Percentiles rank a stretch among this genome's conserved stretches.
These are phyloP conservation scores for Timema podura DNA, from an alignment of 2,888 invertebrate genomes.

Conservation along the genomic window DNA sequence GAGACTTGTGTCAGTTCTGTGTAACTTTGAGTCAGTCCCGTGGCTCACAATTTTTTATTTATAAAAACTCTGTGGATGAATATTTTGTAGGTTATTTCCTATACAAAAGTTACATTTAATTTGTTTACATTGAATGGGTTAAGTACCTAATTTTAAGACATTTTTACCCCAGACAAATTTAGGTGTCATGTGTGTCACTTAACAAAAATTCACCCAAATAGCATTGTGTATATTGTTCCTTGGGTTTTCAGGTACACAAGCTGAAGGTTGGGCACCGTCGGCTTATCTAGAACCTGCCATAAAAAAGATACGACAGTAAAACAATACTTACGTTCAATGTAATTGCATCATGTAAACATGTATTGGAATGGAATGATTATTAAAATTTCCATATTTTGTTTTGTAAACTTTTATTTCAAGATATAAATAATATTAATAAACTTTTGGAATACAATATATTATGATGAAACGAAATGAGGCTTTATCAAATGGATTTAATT, in stretches of 20 bases:
- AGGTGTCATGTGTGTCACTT: too few species aligned
- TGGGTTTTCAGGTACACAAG: conserved; percentile 54
- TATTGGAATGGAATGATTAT: too few species aligned
- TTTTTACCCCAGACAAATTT: too few species aligned
- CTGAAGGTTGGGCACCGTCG: conserved; percentile 93
- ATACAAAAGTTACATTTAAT: not conserved
- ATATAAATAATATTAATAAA: too few species aligned
- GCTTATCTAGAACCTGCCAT: conserved; percentile 74
- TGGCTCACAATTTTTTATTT: conserved; percentile 3
- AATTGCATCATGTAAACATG: too few species aligned
- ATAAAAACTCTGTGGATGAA: conserved; percentile 8
- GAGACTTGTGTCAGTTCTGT: not conserved
- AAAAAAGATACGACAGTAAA: not conserved
- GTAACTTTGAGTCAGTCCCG: not conserved
- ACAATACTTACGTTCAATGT: not conserved
- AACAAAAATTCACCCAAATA: not conserved
- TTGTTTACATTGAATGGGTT: not conserved
- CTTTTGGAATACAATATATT: too few species aligned
- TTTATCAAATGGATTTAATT: too few species aligned
- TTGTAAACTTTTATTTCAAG: too few species aligned
- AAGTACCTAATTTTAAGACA: too few species aligned
- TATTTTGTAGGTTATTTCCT: not conserved
- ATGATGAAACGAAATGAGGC: too few species aligned
- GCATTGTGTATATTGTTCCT: conserved; percentile 22
- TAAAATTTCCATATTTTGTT: too few species aligned